Base-by-base conservation (phyloP, 2,888 invertebrate species). In the Aricia artaxerxes region DNA sequence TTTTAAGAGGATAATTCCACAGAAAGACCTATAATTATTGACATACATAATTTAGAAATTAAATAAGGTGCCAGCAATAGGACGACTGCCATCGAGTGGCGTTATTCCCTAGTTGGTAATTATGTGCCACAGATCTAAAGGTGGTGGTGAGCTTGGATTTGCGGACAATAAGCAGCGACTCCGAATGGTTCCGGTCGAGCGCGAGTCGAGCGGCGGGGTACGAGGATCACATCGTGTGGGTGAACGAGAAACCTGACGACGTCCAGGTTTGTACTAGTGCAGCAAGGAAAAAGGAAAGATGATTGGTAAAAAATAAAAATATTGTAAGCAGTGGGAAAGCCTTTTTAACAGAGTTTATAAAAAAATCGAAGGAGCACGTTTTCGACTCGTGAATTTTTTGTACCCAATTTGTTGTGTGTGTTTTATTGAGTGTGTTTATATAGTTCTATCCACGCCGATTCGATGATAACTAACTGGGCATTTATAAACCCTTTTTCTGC, bases 131-230 rank as follows among this genome's bases (percentile, higher is more conserved):
- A 87, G 95, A 95, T 60, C 83, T 95, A 31, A 94, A 94, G 86
- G 83, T 93, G 16, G 84, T 95, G 7, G 80, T 92, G 38, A 91
- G 91, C 2, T 82, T 95, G 78, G 87, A 89, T 3, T 82, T 94
- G 6, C 88, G 91, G 86, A 96, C 96, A 78, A 94, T 96, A 11
- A 97, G 97, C 82, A 90, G 95, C 80, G 88, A 95, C 78, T 97
- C 98, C 80, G 95, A 95, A 40, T 98, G 98, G 98, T 98, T 98
- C 87, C 87, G 88, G 44, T 94, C 95, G 75, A 97, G 97, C 77
- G 92, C 95, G 2, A 89, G 93, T 1, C 88, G 88, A 16, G 90
- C 89, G n/a, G 89, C 92, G 31, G 96, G 95, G 0, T 97, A 96
- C 85, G 96, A 95, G 77, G 96, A 98, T 85, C 97, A 95, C 86